A percentile compares a stretch with the other conserved stretches of the same genome.
phyloP scores from a whole-genome alignment of 1,140 invertebrate species.

The Catajapyx aquilonaris region DNA sequence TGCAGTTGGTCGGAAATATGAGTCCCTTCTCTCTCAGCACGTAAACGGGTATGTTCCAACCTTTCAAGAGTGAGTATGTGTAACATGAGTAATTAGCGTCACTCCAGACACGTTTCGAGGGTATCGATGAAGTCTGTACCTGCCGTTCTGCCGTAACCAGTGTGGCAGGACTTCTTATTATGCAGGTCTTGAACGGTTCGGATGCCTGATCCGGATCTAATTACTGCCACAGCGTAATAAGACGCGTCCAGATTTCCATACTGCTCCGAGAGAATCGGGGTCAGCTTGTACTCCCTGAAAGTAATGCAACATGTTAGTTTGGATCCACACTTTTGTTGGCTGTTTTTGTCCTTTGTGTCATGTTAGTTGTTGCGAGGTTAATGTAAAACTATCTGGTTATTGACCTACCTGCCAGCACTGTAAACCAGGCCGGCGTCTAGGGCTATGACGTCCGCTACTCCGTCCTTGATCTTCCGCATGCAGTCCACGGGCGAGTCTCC shows the following conservation, averaged over 20 bases:
- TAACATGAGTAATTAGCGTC: too few species aligned
- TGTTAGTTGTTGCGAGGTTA: too few species aligned
- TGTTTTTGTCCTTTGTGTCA: too few species aligned
- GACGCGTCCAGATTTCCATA: constrained; percentile 22
- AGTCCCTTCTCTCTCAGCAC: constrained; percentile 22
- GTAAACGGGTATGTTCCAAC: constrained; percentile 29
- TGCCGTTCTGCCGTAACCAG: constrained; percentile 16
- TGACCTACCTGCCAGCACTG: constrained; percentile 24
- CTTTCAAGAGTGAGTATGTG: constrained; percentile 10
- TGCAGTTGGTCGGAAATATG: constrained; percentile 21
- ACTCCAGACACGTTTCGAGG: too few species aligned
- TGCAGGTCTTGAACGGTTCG: constrained; percentile 21
- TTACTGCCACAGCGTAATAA: constrained; percentile 33
- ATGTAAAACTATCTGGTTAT: too few species aligned
- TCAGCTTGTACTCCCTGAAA: constrained; percentile 21
- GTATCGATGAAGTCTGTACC: too few species aligned
- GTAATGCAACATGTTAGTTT: constrained; percentile 1
- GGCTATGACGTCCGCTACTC: constrained; percentile 37
- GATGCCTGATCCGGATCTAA: constrained; percentile 24
- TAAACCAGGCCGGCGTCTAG: constrained; percentile 34
- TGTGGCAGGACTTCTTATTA: constrained; percentile 33
- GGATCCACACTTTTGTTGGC: neutral
- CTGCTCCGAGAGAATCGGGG: constrained; percentile 27
- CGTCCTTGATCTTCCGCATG: constrained; percentile 36
- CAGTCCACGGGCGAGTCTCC: constrained; percentile 33